Percentiles rank a stretch among this genome's conserved stretches.
phyloP scores from a whole-genome alignment of 2,113 vertebrate species.

The Actenoides lindsayi region DNA sequence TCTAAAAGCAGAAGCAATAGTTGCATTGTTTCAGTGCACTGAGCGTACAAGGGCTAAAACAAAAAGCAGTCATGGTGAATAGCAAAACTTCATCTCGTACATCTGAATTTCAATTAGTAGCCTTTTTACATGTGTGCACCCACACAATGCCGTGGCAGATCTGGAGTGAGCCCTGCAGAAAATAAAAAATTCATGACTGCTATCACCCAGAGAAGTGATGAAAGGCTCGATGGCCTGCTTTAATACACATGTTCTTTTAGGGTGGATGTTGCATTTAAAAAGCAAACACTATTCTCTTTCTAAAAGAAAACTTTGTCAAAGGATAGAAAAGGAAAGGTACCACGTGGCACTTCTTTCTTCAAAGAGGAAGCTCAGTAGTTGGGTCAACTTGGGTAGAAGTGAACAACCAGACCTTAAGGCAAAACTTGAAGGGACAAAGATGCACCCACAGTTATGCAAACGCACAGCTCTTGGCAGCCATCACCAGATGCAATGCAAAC shows the following conservation, averaged over 20 bases:
- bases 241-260: slow-evolving; percentile 51
- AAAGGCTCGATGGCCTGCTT: slow-evolving; percentile 65
- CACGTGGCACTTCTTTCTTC: slow-evolving; percentile 15
- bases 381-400: neutral
- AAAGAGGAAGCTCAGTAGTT: neutral
- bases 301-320: slow-evolving; percentile 9
- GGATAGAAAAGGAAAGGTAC: neutral
- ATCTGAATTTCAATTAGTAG: slow-evolving; percentile 81
- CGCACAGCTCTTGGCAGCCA: neutral
- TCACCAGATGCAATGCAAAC: neutral
- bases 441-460: fast-evolving
- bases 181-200: slow-evolving; percentile 76
- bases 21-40: slow-evolving; percentile 71
- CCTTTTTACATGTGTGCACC: slow-evolving; percentile 59
- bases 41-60: slow-evolving; percentile 65
- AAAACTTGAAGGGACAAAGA: neutral
- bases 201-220: slow-evolving; percentile 43
- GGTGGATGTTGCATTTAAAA: neutral
- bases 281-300: neutral
- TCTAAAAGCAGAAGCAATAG: slow-evolving; percentile 54
- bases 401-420: neutral
- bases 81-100: slow-evolving; percentile 69
- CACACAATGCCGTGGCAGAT: slow-evolving; percentile 64
- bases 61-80: slow-evolving; percentile 67
- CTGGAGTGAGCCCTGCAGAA: slow-evolving; percentile 67